Conservation (phyloP, 2,888 invertebrate genomes). For the Synanthedon formicaeformis region DNA sequence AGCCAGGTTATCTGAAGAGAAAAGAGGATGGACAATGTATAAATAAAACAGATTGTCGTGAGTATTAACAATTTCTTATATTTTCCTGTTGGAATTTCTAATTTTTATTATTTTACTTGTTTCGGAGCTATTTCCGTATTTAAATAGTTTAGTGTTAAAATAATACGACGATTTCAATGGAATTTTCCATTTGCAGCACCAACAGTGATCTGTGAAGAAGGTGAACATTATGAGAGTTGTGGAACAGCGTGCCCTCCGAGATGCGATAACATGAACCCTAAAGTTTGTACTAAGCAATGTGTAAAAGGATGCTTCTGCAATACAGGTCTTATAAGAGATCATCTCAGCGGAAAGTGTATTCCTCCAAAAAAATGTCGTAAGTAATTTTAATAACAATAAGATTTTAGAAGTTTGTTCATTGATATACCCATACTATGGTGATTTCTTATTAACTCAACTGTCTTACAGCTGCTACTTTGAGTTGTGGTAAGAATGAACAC, state of each 20-base stretch:
- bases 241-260: constrained; percentile 6
- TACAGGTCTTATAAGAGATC: not conserved
- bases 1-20: constrained; percentile 18
- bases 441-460: too few relatives aligned
- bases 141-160: too few relatives aligned
- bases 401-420: too few relatives aligned
- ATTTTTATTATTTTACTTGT: too few relatives aligned
- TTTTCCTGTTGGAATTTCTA: too few relatives aligned
- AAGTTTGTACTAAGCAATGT: constrained; percentile 2
- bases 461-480: too few relatives aligned
- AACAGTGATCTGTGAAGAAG: not conserved
- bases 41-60: constrained; percentile 19
- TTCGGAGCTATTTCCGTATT: too few relatives aligned
- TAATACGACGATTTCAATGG: too few relatives aligned
- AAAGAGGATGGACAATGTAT: constrained; percentile 19
- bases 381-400: not conserved
- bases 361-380: not conserved
- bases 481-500: not conserved
- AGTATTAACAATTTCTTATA: constrained; percentile 8
- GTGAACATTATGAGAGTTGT: constrained; percentile 1
- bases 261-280: constrained; percentile 1
- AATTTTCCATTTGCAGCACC: not conserved
- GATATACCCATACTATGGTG: too few relatives aligned
- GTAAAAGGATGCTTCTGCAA: constrained; percentile 1
- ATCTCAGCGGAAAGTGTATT: not conserved